Evolutionary conservation across 64 coral and sea anemone genomes (phyloP).

Genomic region (Pachyseris speciosa): DNA sequence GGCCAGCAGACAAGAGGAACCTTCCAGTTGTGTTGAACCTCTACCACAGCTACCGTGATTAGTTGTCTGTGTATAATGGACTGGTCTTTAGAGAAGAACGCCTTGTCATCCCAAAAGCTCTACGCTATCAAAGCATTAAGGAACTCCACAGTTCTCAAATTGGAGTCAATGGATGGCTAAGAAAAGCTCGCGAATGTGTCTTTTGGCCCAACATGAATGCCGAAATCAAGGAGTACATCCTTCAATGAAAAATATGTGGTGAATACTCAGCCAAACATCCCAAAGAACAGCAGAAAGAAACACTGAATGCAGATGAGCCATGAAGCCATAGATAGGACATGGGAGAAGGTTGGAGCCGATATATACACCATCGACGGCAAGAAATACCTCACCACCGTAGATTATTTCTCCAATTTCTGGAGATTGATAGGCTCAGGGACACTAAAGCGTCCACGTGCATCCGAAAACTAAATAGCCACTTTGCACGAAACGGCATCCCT

Average conservation of each 20-base stretch:
- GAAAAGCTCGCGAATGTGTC: constrained; percentile 21
- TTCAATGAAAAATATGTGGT: constrained; percentile 13
- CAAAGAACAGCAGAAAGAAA: constrained; percentile 52
- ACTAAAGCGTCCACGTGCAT: constrained; percentile 21
- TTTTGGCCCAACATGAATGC: constrained; percentile 39
- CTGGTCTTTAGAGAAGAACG: constrained; percentile 51
- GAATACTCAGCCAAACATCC: neutral
- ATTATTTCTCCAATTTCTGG: constrained; percentile 59
- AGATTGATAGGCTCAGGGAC: constrained; percentile 32
- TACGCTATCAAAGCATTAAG: neutral
- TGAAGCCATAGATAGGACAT: neutral
- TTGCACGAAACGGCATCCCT: constrained; percentile 42
- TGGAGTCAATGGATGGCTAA: constrained; percentile 56
- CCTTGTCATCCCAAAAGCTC: constrained; percentile 9
- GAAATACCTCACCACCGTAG: constrained; percentile 37
- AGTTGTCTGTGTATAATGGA: constrained; percentile 40
- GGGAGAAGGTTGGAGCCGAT: constrained; percentile 51
- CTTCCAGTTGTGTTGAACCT: constrained; percentile 25
- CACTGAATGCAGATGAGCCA: constrained; percentile 4
- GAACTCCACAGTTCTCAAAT: constrained; percentile 34
- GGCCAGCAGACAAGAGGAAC: constrained; percentile 34
- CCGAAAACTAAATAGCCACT: constrained; percentile 47
- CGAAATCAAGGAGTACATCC: constrained; percentile 10
- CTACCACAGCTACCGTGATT: constrained; percentile 50
- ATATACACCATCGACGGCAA: constrained; percentile 35